Evolutionary conservation across 2,888 invertebrate genomes (phyloP).

Genomic region (Allacma fusca): DNA sequence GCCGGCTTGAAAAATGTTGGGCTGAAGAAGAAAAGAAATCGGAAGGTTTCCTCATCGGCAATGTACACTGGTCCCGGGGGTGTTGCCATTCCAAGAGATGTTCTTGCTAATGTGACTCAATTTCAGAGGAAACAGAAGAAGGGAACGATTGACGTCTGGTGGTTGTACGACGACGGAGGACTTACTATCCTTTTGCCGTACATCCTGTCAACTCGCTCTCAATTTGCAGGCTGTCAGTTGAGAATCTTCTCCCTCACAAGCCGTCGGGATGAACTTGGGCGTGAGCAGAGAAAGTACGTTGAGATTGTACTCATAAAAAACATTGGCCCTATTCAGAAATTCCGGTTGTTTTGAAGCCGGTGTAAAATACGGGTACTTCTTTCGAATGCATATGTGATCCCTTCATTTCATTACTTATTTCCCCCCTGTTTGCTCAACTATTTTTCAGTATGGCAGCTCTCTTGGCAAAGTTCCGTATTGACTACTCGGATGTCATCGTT

Average conservation of each 20-base stretch:
- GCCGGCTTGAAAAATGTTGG: conserved; percentile 34
- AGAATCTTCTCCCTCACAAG: conserved; percentile 85
- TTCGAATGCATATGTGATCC: not conserved
- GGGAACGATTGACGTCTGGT: conserved; percentile 69
- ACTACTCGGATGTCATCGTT: conserved; percentile 90
- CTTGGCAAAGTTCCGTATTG: conserved; percentile 92
- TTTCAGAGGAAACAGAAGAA: conserved; percentile 64
- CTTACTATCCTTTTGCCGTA: conserved; percentile 85
- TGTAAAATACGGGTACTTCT: not conserved
- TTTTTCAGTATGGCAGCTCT: conserved; percentile 87
- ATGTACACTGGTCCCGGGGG: conserved; percentile 67
- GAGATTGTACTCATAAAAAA: not conserved
- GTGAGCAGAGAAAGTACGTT: conserved; percentile 84
- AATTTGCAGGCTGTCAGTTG: conserved; percentile 80
- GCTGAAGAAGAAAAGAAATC: conserved; percentile 54
- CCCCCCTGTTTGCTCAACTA: conserved; percentile 21
- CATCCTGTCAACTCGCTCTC: conserved; percentile 80
- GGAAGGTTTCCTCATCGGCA: conserved; percentile 56
- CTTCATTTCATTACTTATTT: conserved; percentile 5
- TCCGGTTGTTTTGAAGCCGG: not conserved
- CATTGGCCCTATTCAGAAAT: not conserved
- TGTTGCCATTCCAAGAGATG: conserved; percentile 68
- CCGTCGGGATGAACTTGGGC: conserved; percentile 77
- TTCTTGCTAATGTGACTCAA: conserved; percentile 64
- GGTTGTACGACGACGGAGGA: conserved; percentile 71